Conservation (phyloP, 2,888 invertebrate genomes). For the Rhingia campestris region DNA sequence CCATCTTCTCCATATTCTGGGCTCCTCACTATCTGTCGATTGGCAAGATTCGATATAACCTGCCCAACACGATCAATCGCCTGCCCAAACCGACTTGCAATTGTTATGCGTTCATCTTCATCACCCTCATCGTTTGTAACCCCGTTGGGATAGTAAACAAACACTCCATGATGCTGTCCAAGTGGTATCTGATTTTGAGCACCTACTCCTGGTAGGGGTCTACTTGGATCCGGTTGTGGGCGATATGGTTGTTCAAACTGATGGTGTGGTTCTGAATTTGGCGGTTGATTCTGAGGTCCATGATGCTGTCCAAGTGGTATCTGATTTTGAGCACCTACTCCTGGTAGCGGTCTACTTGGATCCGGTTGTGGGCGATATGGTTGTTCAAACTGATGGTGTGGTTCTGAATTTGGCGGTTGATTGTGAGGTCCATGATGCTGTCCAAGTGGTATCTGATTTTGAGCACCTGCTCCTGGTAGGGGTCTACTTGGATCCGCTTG, state of each 20-base stretch:
- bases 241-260: neutral
- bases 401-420: neutral
- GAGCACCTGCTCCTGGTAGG: neutral
- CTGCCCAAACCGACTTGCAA: conserved; percentile 47
- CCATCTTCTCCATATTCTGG: neutral
- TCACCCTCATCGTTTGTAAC: conserved; percentile 12
- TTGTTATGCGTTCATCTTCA: conserved; percentile 28
- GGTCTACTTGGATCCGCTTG: neutral
- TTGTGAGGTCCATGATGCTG: conserved; percentile 27
- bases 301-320: conserved; percentile 28
- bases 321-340: conserved; percentile 4
- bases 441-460: conserved; percentile 7
- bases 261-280: neutral
- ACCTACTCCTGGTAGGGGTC: neutral
- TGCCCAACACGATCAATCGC: conserved; percentile 62
- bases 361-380: neutral
- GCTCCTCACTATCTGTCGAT: conserved; percentile 14
- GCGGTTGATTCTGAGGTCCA: neutral
- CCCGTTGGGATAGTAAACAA: conserved; percentile 55
- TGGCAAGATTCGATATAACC: conserved; percentile 40
- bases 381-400: neutral
- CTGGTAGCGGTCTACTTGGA: neutral
- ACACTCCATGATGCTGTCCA: conserved; percentile 41
- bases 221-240: neutral
- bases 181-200: conserved; percentile 3